A percentile compares a stretch with the other conserved stretches of the same genome.
phyloP scores from a whole-genome alignment of 2,888 invertebrate species.

The Tipula unca region DNA sequence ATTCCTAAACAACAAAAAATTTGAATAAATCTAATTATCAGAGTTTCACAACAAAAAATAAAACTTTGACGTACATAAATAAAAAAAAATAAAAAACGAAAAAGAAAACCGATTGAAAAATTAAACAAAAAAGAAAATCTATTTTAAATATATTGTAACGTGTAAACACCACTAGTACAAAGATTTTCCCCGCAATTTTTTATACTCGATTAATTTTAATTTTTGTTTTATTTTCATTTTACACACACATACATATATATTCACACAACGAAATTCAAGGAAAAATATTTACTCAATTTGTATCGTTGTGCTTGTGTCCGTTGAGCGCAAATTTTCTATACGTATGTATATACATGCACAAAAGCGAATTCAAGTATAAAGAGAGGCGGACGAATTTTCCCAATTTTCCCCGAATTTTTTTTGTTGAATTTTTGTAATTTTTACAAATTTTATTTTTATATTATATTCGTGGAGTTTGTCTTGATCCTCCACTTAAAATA shows the following conservation, averaged over 20 bases:
- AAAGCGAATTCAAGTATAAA: neutral
- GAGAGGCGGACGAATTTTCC: neutral
- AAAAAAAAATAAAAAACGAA: neutral
- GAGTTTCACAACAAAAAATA: neutral
- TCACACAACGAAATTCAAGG: neutral
- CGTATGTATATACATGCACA: too few species aligned
- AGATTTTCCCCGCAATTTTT: neutral
- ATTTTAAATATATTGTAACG: neutral
- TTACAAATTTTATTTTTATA: neutral
- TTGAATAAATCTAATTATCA: neutral
- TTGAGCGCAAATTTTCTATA: neutral
- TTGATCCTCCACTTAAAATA: conserved; percentile 14
- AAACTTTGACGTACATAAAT: neutral
- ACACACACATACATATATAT: too few species aligned
- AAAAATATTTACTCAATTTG: neutral
- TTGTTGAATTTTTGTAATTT: neutral
- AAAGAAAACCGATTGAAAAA: neutral
- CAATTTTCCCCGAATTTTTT: neutral
- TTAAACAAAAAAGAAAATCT: neutral
- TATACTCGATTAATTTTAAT: neutral
- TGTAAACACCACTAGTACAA: neutral
- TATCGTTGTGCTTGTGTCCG: neutral
- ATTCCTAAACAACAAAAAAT: neutral
- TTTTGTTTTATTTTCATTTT: neutral
- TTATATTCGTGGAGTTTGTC: neutral